These are phyloP conservation scores for Arothron firmamentum DNA, from an alignment of 2,113 vertebrate genomes.

Conservation along the genomic window DNA sequence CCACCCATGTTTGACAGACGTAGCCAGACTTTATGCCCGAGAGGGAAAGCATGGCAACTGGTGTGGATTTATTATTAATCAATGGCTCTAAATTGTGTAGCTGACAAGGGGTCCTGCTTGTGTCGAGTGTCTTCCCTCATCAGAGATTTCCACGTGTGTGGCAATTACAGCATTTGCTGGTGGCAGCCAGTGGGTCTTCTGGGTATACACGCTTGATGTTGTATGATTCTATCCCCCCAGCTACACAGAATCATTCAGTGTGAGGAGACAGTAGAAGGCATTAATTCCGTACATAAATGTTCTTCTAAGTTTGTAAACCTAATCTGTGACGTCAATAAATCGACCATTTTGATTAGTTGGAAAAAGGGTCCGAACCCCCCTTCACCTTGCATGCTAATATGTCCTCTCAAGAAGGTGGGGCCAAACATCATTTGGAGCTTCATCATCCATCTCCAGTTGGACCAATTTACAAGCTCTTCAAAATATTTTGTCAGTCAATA, in stretches of 20 bases:
- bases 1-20: neutral
- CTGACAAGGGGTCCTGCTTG: conserved; percentile 27
- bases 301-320: conserved; percentile 51
- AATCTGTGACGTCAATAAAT: conserved; percentile 31
- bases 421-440: no score
- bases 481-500: no score
- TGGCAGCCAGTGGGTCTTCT: conserved; percentile 38
- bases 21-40: neutral
- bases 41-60: neutral
- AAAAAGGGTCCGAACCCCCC: no score
- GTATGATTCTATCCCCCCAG: conserved; percentile 41
- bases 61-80: conserved; percentile 42
- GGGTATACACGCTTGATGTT: conserved; percentile 28
- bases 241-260: conserved; percentile 37
- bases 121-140: conserved; percentile 40
- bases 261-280: conserved; percentile 14
- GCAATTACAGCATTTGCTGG: conserved; percentile 51
- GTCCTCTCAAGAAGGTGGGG: no score
- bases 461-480: no score
- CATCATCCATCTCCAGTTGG: no score
- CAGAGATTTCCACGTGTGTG: conserved; percentile 38
- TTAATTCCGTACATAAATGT: conserved; percentile 43
- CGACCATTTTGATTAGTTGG: no score
- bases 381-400: no score
- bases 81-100: conserved; percentile 23